Evolutionary conservation across 2,797 vertebrate species (phyloP), one percentile per base, ranked within the genome.

Genomic region (Chelon labrosus): DNA sequence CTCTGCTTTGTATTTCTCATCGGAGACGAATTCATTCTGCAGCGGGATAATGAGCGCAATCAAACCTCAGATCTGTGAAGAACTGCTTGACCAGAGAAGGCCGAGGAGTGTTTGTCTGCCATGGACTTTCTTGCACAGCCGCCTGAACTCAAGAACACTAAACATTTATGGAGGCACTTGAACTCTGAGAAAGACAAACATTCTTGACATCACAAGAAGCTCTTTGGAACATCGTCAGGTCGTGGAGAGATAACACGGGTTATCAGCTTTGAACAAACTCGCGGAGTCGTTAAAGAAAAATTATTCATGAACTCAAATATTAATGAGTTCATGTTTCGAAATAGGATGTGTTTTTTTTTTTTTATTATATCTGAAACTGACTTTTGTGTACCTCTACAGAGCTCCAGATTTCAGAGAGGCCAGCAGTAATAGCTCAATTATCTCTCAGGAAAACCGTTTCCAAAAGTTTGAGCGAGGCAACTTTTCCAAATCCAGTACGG

Each of bases 361-460:
- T 27, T 27, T 27, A 27, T 27, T 27, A 27, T 27, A 27, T 27
- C 25, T 7, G 1, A 44, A 44, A 44, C 5, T 35, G 31, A 7
- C 31, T 35, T 35, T 35, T 35, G 7, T 35, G 31, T 35, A 35
- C 31, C 31, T 35, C 31, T 35, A 35, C 31, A 35, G 31, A 35
- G 31, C 42, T 57, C 44, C 38, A 50, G 53, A 62, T 65, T 22
- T 66, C 64, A 68, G 12, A 72, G 13, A 35, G 73, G 51, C 74
- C 72, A 84, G 50, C 35, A 59, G 63, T 82, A 75, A 84, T 53
- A 70, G 57, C 57, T 64, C 63, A 68, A 53, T 80, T 65, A 65
- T 75, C 52, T 55, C 65, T 1, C 14, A 38, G 52, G 39, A 46
- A 51, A 82, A 69, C 20, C 39, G 17, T 80, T 85, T 68, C 57